A percentile compares a stretch with the other conserved stretches of the same genome.
Evolutionary conservation across 2,797 vertebrate species (phyloP).

Genomic region (Prunella strophiata): DNA sequence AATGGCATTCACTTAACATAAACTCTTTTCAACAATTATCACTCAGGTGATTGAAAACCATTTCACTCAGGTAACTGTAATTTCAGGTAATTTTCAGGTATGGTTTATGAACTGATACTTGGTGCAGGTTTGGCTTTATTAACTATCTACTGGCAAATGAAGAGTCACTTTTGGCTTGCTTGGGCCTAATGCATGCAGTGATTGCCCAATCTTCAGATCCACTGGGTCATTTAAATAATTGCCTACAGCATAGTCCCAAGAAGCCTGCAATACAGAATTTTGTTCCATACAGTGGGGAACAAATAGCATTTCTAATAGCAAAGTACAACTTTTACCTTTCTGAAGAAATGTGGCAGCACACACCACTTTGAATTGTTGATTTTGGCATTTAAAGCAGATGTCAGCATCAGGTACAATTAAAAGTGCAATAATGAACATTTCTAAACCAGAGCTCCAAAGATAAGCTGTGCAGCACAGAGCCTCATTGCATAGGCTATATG

Average conservation of each 20-base stretch:
- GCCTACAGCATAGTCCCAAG: slow-evolving; percentile 2
- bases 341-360: background rate
- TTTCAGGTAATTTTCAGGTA: background rate
- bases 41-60: background rate
- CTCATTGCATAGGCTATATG: background rate
- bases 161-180: background rate
- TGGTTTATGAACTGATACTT: background rate
- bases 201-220: background rate
- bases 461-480: background rate
- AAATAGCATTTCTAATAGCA: slow-evolving; percentile 34
- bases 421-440: background rate
- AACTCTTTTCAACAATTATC: background rate
- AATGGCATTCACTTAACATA: background rate
- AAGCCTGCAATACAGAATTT: background rate
- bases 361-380: slow-evolving; percentile 11
- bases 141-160: background rate
- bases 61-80: background rate
- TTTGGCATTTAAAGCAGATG: slow-evolving; percentile 46
- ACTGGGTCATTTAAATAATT: slow-evolving; percentile 39
- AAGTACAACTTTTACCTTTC: background rate
- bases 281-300: background rate
- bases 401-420: background rate
- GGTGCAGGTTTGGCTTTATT: background rate
- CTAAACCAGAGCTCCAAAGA: background rate
- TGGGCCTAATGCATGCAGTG: background rate